These are phyloP conservation scores for Pogoniulus pusillus DNA, from an alignment of 2,797 vertebrate species.

Conservation along the genomic window DNA sequence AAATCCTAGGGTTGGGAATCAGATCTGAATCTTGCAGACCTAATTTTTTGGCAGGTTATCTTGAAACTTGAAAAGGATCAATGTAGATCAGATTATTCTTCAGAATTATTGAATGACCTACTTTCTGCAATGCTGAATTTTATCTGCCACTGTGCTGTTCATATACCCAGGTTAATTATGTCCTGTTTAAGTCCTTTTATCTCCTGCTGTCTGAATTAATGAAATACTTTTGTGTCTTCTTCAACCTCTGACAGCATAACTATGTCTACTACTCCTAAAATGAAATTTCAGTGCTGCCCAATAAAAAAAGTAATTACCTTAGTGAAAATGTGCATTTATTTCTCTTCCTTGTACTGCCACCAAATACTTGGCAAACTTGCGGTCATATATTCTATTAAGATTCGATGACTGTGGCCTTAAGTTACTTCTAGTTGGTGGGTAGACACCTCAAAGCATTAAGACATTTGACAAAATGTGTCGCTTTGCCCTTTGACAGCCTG, in stretches of 20 bases:
- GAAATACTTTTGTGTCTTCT: not conserved
- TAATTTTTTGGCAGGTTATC: not conserved
- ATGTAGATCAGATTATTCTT: conserved; percentile 16
- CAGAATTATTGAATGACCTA: not conserved
- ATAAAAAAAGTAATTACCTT: not conserved
- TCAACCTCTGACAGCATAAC: not conserved
- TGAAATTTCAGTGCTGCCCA: not conserved
- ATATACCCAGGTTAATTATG: not conserved
- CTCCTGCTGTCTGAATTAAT: not conserved
- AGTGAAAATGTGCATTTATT: not conserved
- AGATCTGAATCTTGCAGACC: not conserved
- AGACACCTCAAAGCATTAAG: not conserved
- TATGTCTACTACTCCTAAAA: not conserved
- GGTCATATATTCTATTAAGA: not conserved
- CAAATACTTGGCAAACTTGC: not conserved
- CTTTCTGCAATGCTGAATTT: not conserved
- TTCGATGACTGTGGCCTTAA: not conserved
- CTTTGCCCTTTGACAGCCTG: not conserved
- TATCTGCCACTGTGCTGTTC: not conserved
- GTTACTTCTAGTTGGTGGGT: not conserved
- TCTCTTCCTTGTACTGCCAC: not conserved
- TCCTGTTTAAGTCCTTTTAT: not conserved
- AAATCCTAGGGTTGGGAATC: not conserved
- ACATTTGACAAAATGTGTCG: not conserved
- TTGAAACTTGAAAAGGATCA: not conserved